Evolutionary conservation across 2,888 invertebrate species (phyloP), one percentile per base, ranked within the genome.

Genomic region (Synanthedon myopaeformis): DNA sequence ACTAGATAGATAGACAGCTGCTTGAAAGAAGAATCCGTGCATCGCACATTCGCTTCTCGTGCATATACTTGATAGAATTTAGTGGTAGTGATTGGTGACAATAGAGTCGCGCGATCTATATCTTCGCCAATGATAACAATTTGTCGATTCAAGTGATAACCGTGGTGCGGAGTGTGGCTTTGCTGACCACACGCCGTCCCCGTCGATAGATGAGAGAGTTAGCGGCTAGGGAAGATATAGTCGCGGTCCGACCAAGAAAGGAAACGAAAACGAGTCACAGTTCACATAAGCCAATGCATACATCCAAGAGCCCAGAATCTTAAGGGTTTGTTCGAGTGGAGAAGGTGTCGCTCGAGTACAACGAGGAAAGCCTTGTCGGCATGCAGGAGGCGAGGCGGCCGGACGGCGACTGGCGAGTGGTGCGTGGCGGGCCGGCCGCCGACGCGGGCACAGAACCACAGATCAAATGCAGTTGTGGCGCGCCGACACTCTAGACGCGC

Each of bases 241-340:
- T 76, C 76, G 81, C 85, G 74, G 70, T 76, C 75, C 76, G 81
- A 83, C 81, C 80, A 85, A 85, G 86, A 85, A 86, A 87, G 84
- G 85, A 86, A 87, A 87, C 86, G 86, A 86, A 87, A 87, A 85
- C 84, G 82, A 86, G 82, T 86, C 85, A 86, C 86, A 85, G 80
- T 86, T 87, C 83, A 87, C 86, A 87, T 82, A 87, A 86, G 86
- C 86, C 86, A 87, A 86, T 86, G 86, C 86, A 86, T 79, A 86
- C 85, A 87, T 86, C 86, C 87, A 87, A 86, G 85, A 87, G 87
- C 86, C 86, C 86, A 86, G 86, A 87, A 87, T 86, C 76, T 86
- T 84, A 86, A 86, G 87, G 86, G 87, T 86, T 87, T 86, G 23
- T 23, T 23, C 23, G 82, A 80, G 76, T 84, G 80, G 83, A 81